Evolutionary conservation across 2,797 vertebrate species (phyloP).

Genomic region (Neoniphon sammara): DNA sequence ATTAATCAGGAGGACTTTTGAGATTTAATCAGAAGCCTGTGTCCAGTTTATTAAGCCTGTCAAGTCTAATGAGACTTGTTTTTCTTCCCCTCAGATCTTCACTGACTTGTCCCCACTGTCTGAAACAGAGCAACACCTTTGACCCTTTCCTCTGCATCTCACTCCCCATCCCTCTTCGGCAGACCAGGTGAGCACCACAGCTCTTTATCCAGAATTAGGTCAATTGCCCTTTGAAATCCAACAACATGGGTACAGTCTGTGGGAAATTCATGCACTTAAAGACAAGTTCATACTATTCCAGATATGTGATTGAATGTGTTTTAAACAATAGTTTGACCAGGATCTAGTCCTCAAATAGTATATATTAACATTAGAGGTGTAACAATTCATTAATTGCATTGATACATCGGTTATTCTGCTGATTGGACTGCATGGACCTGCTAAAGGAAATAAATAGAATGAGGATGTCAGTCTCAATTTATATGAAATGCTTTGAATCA

Average conservation of each 20-base stretch:
- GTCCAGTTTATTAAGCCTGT: constrained; percentile 11
- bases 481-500: no score
- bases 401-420: no score
- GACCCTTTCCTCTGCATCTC: constrained; percentile 98
- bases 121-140: constrained; percentile 97
- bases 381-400: no score
- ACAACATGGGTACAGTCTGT: neutral
- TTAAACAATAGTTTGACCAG: neutral
- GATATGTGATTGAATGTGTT: neutral
- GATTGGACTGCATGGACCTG: no score
- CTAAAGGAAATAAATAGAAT: no score
- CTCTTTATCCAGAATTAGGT: neutral
- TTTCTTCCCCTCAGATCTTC: constrained; percentile 86
- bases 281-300: neutral
- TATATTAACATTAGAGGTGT: no score
- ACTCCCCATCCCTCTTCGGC: constrained; percentile 92
- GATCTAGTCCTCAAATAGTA: no score
- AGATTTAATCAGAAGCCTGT: constrained; percentile 32
- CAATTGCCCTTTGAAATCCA: neutral
- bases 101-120: constrained; percentile 95
- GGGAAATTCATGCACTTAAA: neutral
- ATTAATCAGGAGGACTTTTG: constrained; percentile 30
- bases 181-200: constrained; percentile 88
- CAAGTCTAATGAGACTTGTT: constrained; percentile 24
- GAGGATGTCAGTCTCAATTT: no score